A percentile compares a stretch with the other conserved stretches of the same genome.
Conservation (phyloP, 2,888 invertebrate species). For the Lycia hirtaria region DNA sequence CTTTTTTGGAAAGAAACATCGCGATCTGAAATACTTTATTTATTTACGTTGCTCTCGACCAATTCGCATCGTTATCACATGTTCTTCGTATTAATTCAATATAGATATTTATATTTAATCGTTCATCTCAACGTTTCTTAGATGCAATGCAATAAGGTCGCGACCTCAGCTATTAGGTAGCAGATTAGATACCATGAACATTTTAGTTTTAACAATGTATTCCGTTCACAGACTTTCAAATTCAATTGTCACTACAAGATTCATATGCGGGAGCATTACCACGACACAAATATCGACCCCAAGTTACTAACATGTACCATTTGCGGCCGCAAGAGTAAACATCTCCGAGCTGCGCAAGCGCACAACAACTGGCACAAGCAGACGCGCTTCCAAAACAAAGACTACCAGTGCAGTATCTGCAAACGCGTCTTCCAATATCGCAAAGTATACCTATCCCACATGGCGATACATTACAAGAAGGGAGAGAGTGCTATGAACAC, state of each 20-base stretch:
- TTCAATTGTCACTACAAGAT: slow-evolving; percentile 76
- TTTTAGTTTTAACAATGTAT: no score
- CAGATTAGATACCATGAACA: no score
- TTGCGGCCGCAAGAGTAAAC: slow-evolving; percentile 77
- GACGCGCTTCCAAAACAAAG: slow-evolving; percentile 76
- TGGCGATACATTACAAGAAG: slow-evolving; percentile 78
- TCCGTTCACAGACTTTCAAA: slow-evolving; percentile 69
- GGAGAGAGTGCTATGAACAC: slow-evolving; percentile 74
- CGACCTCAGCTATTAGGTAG: no score
- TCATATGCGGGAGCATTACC: slow-evolving; percentile 78
- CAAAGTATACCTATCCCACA: slow-evolving; percentile 77
- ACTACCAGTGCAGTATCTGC: slow-evolving; percentile 81
- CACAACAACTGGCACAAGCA: slow-evolving; percentile 82
- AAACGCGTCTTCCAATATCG: slow-evolving; percentile 74
- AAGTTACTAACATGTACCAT: slow-evolving; percentile 71
- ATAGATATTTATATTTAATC: no score
- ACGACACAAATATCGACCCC: slow-evolving; percentile 72
- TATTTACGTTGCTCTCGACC: no score
- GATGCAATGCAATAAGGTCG: no score
- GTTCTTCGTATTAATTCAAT: no score
- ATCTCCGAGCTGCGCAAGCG: slow-evolving; percentile 76
- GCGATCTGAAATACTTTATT: no score
- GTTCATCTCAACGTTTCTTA: no score
- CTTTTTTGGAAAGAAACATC: no score
- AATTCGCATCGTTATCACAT: no score